A percentile compares a stretch with the other conserved stretches of the same genome.
Conservation (phyloP, 2,113 vertebrate species). For the Malurus alboscapulatus region DNA sequence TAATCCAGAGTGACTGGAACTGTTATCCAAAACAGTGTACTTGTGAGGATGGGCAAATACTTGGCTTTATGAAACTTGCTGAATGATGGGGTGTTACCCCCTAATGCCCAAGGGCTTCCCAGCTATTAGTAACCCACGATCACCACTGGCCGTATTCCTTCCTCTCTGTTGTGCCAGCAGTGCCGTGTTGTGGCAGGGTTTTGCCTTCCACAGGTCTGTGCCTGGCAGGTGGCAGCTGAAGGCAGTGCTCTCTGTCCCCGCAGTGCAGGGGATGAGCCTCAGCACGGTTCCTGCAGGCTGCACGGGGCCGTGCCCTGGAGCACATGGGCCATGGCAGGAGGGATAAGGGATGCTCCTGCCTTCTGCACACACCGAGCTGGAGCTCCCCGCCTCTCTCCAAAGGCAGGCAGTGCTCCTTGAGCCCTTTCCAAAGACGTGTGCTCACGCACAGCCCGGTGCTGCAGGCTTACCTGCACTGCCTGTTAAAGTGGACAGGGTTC, state of each 20-base stretch:
- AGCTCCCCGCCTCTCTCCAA: rapidly evolving
- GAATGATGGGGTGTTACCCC: not conserved
- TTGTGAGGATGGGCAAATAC: not conserved
- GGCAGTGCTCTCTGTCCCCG: not conserved
- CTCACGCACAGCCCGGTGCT: rapidly evolving
- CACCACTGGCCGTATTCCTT: not conserved
- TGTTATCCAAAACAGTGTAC: not conserved
- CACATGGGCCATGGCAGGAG: not conserved
- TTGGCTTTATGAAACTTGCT: not conserved
- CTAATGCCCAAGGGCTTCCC: not conserved
- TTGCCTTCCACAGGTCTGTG: rapidly evolving
- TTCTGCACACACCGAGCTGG: rapidly evolving
- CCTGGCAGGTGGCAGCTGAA: not conserved
- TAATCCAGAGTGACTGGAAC: not conserved
- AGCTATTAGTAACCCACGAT: not conserved
- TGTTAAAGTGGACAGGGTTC: not conserved
- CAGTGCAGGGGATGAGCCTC: not conserved
- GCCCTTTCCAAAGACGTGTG: rapidly evolving
- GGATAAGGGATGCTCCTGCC: not conserved
- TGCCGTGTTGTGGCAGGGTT: not conserved
- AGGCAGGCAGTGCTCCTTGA: rapidly evolving
- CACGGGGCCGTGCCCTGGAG: rapidly evolving
- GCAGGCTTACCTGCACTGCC: too few relatives aligned
- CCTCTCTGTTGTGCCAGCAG: not conserved
- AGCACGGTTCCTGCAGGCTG: not conserved